Evolutionary conservation across 2,888 invertebrate genomes (phyloP), one percentile per base, ranked within the genome.

Genomic region (Cantharis nigra): DNA sequence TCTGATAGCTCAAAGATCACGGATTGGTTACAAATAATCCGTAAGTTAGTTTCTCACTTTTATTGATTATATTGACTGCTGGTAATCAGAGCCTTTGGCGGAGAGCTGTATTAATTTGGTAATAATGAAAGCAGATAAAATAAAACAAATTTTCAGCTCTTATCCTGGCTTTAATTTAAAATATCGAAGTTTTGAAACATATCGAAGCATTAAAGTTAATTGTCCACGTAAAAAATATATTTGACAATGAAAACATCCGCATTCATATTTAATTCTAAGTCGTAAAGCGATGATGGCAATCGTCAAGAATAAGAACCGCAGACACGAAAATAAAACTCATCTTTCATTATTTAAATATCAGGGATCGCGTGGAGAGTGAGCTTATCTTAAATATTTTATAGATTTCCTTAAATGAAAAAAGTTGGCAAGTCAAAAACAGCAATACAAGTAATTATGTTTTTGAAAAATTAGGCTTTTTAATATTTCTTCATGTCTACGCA

Each of bases 371-470:
- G 49, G 63, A 33, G 49, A 65, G 23, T 13, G 7, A 67, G 18
- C 74, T 77, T 74, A 74, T 74, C 77, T 71, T 76, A 77, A 77
- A 74, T 77, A 74, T 76, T 76, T 76, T 65, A 76, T 2, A 67
- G 11, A 71, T 63, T 70, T 77, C 70, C 73, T 65, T 28, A 70
- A 74, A 74, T 69, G 71, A 63, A 77, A 77, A 70, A 70, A 77
- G n/a, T 49, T 49, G 49, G 49, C 13, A n/a, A 49, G n/a, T 13
- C 49, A n/a, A 49, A 49, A 49, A n/a, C 49, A n/a, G 33, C 13
- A 13, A 33, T 33, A 33, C 33, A 11, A 30, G 30, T 33, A 13
- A 49, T 49, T 49, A n/a, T 9, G 7, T 7, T n/a, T n/a, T 49
- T 49, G 49, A 49, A 49, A 49, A 49, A 49, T 49, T 49, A 49